phyloP scores from a whole-genome alignment of 37 sponge, comb jelly and placozoan species.

The Geodia barretti region DNA sequence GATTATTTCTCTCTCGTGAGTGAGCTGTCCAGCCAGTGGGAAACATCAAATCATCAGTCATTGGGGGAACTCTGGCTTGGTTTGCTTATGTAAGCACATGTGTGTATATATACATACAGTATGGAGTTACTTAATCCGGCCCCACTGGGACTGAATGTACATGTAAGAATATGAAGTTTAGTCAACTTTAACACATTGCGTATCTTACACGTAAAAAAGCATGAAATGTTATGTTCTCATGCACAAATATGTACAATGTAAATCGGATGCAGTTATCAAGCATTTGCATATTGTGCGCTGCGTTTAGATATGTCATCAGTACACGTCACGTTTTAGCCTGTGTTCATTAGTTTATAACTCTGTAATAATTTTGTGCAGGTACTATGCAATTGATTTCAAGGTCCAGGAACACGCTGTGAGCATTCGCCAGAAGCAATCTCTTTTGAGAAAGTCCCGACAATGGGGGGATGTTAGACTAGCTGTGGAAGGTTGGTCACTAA shows the following conservation, averaged over 20 bases:
- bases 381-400: conserved; percentile 39
- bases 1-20: conserved; percentile 1
- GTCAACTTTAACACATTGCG: no score
- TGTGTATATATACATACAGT: no score
- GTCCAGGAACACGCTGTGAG: conserved; percentile 25
- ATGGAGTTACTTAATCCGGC: no score
- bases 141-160: no score
- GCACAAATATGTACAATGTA: background rate
- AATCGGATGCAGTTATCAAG: no score
- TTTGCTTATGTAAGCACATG: background rate
- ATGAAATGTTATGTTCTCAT: background rate
- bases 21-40: background rate
- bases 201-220: no score
- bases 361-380: no score
- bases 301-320: no score
- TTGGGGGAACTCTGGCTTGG: conserved; percentile 6
- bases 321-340: no score
- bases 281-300: no score
- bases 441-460: background rate
- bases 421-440: conserved; percentile 19
- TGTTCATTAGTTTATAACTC: no score
- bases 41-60: background rate
- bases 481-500: conserved; percentile 52
- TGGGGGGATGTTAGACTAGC: conserved; percentile 39
- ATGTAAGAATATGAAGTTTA: no score